phyloP scores from a whole-genome alignment of 1,140 invertebrate species.

The Lordiphosa collinella region DNA sequence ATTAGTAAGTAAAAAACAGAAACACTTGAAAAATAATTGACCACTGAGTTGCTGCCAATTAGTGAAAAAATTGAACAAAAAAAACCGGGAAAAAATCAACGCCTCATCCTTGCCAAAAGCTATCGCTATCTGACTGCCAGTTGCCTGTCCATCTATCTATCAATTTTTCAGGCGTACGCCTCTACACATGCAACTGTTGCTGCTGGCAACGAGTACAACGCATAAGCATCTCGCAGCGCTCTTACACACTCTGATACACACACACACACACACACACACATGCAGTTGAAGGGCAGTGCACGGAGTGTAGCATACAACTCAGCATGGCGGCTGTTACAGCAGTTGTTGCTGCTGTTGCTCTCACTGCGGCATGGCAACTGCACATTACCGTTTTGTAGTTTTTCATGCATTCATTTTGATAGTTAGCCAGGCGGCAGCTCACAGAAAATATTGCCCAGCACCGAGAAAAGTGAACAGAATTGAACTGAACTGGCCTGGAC shows the following conservation, averaged over 20 bases:
- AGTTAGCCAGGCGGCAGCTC: slow-evolving; percentile 38
- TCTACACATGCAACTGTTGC: slow-evolving; percentile 38
- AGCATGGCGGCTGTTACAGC: slow-evolving; percentile 20
- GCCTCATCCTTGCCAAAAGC: too few species aligned
- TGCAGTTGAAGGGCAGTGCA: slow-evolving; percentile 20
- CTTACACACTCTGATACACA: slow-evolving; percentile 27
- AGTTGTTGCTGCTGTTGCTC: slow-evolving; percentile 18
- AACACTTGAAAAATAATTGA: too few species aligned
- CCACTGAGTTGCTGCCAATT: slow-evolving; percentile 48
- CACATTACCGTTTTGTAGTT: slow-evolving; percentile 68
- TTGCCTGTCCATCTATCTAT: slow-evolving; percentile 55
- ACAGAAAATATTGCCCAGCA: slow-evolving; percentile 42
- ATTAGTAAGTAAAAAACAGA: too few species aligned
- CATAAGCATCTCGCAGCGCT: slow-evolving; percentile 48
- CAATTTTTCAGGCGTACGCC: slow-evolving; percentile 26
- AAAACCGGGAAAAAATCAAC: neutral
- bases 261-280: neutral
- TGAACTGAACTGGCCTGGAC: neutral
- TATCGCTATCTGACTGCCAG: slow-evolving; percentile 12
- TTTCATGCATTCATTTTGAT: slow-evolving; percentile 71
- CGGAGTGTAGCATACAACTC: slow-evolving; percentile 52
- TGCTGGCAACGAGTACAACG: slow-evolving; percentile 35
- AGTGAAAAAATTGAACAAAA: slow-evolving; percentile 31
- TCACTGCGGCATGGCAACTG: slow-evolving; percentile 47
- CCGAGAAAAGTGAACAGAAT: slow-evolving; percentile 5